These are phyloP conservation scores for Mionectes olivaceus DNA, from an alignment of 2,797 vertebrate genomes.

Conservation along the genomic window DNA sequence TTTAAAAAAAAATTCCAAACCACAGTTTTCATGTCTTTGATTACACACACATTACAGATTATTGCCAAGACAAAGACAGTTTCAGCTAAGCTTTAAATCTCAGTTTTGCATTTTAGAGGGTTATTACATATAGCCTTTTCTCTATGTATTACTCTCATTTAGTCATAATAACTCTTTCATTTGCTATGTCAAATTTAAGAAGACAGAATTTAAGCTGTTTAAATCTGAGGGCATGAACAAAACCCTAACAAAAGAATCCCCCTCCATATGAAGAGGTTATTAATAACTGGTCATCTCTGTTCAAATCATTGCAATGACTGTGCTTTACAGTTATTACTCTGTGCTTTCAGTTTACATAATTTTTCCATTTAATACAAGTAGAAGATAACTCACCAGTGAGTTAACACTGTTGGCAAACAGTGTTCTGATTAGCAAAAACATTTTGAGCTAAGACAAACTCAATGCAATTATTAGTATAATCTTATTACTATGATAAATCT, in stretches of 20 bases:
- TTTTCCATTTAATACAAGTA: slow-evolving; percentile 35
- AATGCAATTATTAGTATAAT: slow-evolving; percentile 1
- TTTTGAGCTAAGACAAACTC: slow-evolving; percentile 4
- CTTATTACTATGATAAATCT: slow-evolving; percentile 18
- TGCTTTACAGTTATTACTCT: slow-evolving; percentile 14
- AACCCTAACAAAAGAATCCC: not conserved
- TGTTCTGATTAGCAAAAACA: slow-evolving; percentile 32
- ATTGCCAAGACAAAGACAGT: not conserved
- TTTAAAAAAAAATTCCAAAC: not conserved
- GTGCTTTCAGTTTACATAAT: slow-evolving; percentile 18
- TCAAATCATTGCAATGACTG: not conserved
- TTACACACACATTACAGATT: not conserved
- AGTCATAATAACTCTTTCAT: not conserved
- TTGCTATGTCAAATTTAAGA: not conserved
- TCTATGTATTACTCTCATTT: not conserved
- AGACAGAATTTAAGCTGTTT: not conserved
- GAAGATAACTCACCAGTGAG: not conserved
- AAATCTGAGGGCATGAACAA: not conserved
- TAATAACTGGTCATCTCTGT: slow-evolving; percentile 21
- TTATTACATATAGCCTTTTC: not conserved
- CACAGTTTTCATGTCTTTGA: not conserved
- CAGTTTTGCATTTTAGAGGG: not conserved
- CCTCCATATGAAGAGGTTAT: not conserved
- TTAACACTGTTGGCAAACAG: not conserved
- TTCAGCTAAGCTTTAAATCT: not conserved